A percentile compares a stretch with the other conserved stretches of the same genome.
phyloP scores from a whole-genome alignment of 2,113 vertebrate genomes.

The Grammomys dolichurus region DNA sequence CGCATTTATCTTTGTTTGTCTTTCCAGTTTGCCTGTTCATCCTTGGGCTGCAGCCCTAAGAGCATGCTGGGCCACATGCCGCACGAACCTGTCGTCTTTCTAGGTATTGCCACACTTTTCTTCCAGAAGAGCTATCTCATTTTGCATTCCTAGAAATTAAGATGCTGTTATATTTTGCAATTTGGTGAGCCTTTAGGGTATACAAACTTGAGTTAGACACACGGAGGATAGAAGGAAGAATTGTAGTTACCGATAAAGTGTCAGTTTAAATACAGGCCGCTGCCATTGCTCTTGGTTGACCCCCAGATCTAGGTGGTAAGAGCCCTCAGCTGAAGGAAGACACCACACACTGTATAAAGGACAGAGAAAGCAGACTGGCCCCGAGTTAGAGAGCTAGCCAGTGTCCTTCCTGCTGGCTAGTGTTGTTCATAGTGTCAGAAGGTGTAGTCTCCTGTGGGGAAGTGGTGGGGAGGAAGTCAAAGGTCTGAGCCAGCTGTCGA shows the following conservation, averaged over 20 bases:
- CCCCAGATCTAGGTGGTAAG: not conserved
- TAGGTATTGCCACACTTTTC: not conserved
- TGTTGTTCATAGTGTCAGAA: not conserved
- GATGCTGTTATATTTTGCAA: not conserved
- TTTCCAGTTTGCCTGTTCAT: conserved; percentile 9
- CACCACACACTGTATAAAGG: not conserved
- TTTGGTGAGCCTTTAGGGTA: not conserved
- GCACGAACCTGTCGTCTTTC: not conserved
- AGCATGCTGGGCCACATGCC: not conserved
- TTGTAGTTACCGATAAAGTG: not conserved
- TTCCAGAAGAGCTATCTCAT: not conserved
- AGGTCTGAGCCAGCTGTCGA: not conserved
- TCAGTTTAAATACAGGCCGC: not conserved
- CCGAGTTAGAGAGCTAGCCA: not conserved
- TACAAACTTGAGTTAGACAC: not conserved
- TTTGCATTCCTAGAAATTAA: conserved; percentile 31
- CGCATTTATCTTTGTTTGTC: not conserved
- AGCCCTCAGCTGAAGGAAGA: not conserved
- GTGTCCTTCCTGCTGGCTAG: not conserved
- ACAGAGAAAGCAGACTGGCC: not conserved
- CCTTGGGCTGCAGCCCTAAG: conserved; percentile 1
- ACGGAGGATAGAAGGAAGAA: not conserved
- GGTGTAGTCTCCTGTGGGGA: not conserved
- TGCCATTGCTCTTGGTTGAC: not conserved
- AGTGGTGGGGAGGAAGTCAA: not conserved